phyloP scores from a whole-genome alignment of 2,888 invertebrate species.

The Seira musarum region DNA sequence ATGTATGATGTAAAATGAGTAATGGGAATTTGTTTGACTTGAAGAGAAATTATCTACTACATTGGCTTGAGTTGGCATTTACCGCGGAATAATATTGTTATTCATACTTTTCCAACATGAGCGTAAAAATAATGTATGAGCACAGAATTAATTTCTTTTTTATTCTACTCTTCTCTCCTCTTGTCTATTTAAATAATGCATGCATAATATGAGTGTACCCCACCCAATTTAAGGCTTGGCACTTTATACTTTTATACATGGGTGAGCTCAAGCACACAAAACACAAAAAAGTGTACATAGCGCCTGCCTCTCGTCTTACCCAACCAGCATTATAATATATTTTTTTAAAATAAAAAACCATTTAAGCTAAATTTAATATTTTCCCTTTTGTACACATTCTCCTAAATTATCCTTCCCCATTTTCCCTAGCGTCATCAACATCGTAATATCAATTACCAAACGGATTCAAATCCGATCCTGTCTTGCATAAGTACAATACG shows the following conservation, averaged over 20 bases:
- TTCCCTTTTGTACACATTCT: background rate
- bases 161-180: background rate
- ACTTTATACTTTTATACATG: conserved; percentile 41
- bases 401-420: background rate
- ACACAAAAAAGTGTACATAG: background rate
- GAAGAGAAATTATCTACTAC: background rate
- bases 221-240: conserved; percentile 61
- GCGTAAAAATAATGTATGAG: conserved; percentile 11
- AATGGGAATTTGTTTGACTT: too few species aligned
- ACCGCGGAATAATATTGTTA: background rate
- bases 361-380: conserved; percentile 15
- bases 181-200: conserved; percentile 44
- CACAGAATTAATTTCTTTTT: conserved; percentile 15
- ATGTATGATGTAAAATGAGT: background rate
- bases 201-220: conserved; percentile 52
- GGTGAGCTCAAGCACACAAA: conserved; percentile 32
- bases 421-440: background rate
- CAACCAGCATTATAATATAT: background rate
- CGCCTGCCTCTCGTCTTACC: conserved; percentile 1
- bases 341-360: background rate
- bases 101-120: conserved; percentile 8
- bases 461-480: too few species aligned
- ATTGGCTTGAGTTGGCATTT: too few species aligned
- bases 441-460: conserved; percentile 4
- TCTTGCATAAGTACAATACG: too few species aligned